These are phyloP conservation scores for Platysteira castanea DNA, from an alignment of 2,113 vertebrate genomes.

Conservation along the genomic window DNA sequence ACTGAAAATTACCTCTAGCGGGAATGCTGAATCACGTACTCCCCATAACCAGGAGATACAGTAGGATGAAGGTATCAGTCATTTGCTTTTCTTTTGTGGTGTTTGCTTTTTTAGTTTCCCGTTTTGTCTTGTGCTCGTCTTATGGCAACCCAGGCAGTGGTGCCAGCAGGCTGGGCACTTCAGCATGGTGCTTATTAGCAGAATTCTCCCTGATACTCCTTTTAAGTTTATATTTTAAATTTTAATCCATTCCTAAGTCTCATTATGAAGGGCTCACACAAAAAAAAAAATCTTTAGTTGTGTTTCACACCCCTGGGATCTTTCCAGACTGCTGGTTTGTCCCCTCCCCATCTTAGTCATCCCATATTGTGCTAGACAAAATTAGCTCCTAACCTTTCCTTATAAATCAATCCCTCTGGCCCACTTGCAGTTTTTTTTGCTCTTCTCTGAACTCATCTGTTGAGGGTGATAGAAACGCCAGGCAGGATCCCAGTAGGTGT, in stretches of 20 bases:
- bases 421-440: not conserved
- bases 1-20: slow-evolving; percentile 29
- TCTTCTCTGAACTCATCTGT: not conserved
- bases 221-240: not conserved
- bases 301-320: slow-evolving; percentile 33
- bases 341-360: slow-evolving; percentile 59
- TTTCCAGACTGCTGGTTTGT: slow-evolving; percentile 45
- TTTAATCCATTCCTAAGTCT: not conserved
- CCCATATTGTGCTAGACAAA: slow-evolving; percentile 26
- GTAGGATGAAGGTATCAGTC: slow-evolving; percentile 5
- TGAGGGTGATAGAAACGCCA: not conserved
- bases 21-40: slow-evolving; percentile 61
- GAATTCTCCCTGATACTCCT: not conserved
- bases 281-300: not conserved
- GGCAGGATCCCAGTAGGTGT: not conserved
- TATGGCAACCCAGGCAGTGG: not conserved
- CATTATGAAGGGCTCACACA: not conserved
- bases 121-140: not conserved
- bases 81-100: not conserved
- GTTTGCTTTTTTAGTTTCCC: not conserved
- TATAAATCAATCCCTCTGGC: slow-evolving; percentile 35
- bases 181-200: not conserved
- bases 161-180: not conserved
- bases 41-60: not conserved
- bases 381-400: slow-evolving; percentile 53